A percentile compares a stretch with the other conserved stretches of the same genome.
phyloP scores from a whole-genome alignment of 1,140 invertebrate genomes.

The Tenebrio molitor region DNA sequence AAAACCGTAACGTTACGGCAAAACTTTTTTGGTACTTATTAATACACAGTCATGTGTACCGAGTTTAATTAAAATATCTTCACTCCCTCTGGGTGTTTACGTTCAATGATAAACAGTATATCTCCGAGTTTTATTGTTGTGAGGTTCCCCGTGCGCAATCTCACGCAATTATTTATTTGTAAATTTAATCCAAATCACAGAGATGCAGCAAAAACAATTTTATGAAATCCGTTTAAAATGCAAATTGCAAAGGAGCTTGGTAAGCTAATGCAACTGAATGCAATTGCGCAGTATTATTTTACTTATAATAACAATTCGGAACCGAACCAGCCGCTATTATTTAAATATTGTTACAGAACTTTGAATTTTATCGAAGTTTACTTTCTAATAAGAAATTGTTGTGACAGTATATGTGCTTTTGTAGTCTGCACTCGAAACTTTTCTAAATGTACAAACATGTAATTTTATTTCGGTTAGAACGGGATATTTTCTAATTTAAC shows the following conservation, averaged over 20 bases:
- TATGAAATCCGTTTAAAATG: constrained; percentile 22
- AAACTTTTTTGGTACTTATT: too few species aligned
- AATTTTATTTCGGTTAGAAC: not conserved
- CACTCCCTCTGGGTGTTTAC: too few species aligned
- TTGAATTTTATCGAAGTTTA: not conserved
- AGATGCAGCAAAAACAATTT: constrained; percentile 22
- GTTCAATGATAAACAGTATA: too few species aligned
- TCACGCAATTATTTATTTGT: too few species aligned
- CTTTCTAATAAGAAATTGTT: constrained; percentile 16
- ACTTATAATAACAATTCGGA: constrained; percentile 15
- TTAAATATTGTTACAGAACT: constrained; percentile 24
- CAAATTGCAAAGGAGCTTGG: constrained; percentile 12
- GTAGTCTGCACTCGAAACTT: constrained; percentile 1
- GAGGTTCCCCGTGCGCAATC: too few species aligned
- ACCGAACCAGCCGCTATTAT: not conserved
- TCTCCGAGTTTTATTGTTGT: too few species aligned
- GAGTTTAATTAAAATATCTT: too few species aligned
- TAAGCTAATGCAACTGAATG: constrained; percentile 11
- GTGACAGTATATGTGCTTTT: not conserved
- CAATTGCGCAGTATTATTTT: constrained; percentile 25
- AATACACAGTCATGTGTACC: too few species aligned
- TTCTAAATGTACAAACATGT: not conserved
- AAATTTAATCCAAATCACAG: constrained; percentile 8
- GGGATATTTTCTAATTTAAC: not conserved
- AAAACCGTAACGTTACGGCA: too few species aligned